These are phyloP conservation scores for Gryllus longicercus DNA, from an alignment of 2,888 invertebrate genomes.

Conservation along the genomic window DNA sequence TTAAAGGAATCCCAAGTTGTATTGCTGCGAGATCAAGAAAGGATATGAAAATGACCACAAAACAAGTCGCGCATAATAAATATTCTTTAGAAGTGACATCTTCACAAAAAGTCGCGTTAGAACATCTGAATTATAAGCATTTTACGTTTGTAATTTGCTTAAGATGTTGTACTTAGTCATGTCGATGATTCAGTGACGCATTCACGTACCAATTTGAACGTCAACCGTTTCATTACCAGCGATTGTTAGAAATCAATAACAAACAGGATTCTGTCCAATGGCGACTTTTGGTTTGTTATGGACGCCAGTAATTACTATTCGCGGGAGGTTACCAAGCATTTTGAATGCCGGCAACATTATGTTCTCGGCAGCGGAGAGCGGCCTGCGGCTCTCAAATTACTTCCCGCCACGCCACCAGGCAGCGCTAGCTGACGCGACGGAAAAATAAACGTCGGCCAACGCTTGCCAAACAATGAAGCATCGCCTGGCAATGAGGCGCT, in stretches of 20 bases:
- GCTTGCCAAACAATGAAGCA: conserved; percentile 5
- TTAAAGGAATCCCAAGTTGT: not conserved
- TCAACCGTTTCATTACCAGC: not conserved
- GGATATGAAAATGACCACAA: no score
- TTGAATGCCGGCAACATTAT: no score
- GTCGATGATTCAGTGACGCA: not conserved
- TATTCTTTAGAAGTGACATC: no score
- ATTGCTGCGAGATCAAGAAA: no score
- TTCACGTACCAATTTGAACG: conserved; percentile 9
- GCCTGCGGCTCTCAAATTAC: not conserved
- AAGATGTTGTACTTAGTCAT: not conserved
- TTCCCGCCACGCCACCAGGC: not conserved
- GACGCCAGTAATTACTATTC: not conserved
- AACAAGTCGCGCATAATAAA: no score
- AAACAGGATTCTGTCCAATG: not conserved
- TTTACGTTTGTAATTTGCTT: not conserved
- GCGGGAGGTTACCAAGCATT: no score
- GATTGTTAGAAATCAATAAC: conserved; percentile 6
- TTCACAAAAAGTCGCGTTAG: no score
- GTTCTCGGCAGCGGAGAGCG: not conserved
- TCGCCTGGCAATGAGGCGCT: not conserved
- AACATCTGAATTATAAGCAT: not conserved
- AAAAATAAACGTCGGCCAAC: not conserved
- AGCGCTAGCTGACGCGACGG: conserved; percentile 4
- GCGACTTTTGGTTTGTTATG: not conserved